Percentiles rank a stretch among this genome's conserved stretches.
Evolutionary conservation across 2,797 vertebrate species (phyloP).

Genomic region (Sphaeramia orbicularis): DNA sequence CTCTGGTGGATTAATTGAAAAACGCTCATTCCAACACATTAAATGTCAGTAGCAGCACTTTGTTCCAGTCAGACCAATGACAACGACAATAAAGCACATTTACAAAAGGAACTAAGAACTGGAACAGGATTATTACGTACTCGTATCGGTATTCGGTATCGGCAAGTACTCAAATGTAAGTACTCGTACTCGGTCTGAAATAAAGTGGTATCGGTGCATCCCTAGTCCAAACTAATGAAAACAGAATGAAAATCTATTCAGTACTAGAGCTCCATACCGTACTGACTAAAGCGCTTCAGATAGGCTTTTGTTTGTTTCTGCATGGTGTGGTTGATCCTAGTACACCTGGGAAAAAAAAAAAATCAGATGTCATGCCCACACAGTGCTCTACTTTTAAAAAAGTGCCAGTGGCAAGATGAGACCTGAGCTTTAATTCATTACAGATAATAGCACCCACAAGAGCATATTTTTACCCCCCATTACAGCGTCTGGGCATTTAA

Average conservation of each 20-base stretch:
- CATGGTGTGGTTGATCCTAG: neutral
- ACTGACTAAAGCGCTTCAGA: neutral
- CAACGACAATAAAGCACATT: too few relatives aligned
- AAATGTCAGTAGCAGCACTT: too few relatives aligned
- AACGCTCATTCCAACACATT: too few relatives aligned
- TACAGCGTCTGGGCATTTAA: constrained; percentile 55
- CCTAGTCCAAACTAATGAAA: neutral
- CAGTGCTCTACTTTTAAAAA: constrained; percentile 9
- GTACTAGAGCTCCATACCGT: neutral
- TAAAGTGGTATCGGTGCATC: too few relatives aligned
- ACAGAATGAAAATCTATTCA: neutral
- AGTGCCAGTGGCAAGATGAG: constrained; percentile 23
- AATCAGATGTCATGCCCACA: neutral
- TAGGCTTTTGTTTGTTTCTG: neutral
- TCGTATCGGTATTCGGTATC: too few relatives aligned
- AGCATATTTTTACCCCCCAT: constrained; percentile 32
- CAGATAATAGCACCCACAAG: constrained; percentile 37
- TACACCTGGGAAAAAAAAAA: neutral
- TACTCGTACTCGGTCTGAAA: too few relatives aligned
- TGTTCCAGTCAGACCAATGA: too few relatives aligned
- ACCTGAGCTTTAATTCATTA: constrained; percentile 38
- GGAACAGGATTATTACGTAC: too few relatives aligned
- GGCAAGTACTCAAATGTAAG: too few relatives aligned
- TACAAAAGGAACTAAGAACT: too few relatives aligned
- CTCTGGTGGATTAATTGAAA: too few relatives aligned